Conservation (phyloP, 2,888 invertebrate species). For the Calliphora vomitoria region DNA sequence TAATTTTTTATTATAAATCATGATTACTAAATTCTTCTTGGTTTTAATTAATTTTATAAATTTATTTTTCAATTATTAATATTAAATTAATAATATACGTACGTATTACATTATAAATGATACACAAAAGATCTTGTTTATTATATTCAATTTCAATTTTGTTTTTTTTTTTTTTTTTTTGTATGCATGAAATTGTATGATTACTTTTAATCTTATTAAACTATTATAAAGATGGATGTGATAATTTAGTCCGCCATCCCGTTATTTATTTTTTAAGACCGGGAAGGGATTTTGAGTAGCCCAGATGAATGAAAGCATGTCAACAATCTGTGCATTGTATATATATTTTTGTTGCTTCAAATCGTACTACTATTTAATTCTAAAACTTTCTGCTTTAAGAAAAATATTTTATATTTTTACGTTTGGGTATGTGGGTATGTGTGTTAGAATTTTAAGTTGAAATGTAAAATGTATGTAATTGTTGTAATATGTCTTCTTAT, state of each 20-base stretch:
- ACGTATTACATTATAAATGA: conserved; percentile 56
- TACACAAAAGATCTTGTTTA: conserved; percentile 53
- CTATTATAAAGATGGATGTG: conserved; percentile 48
- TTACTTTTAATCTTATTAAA: conserved; percentile 44
- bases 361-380: conserved; percentile 20
- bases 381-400: conserved; percentile 44
- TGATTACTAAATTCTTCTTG: conserved; percentile 63
- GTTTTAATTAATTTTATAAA: conserved; percentile 57
- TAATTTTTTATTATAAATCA: conserved; percentile 64
- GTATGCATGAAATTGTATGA: conserved; percentile 36
- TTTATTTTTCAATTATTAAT: conserved; percentile 63
- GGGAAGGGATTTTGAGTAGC: conserved; percentile 9
- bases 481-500: conserved; percentile 28
- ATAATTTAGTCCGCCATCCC: conserved; percentile 15
- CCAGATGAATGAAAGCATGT: conserved; percentile 13
- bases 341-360: conserved; percentile 23
- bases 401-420: conserved; percentile 58
- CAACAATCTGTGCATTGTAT: background rate
- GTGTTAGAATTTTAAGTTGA: conserved; percentile 7
- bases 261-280: background rate
- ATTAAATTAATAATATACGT: conserved; percentile 57
- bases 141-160: conserved; percentile 54
- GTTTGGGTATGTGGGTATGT: background rate
- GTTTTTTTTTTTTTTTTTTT: conserved; percentile 29
- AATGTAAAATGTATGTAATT: conserved; percentile 29